These are phyloP conservation scores for Xylota segnis DNA, from an alignment of 2,888 invertebrate species.

Conservation along the genomic window DNA sequence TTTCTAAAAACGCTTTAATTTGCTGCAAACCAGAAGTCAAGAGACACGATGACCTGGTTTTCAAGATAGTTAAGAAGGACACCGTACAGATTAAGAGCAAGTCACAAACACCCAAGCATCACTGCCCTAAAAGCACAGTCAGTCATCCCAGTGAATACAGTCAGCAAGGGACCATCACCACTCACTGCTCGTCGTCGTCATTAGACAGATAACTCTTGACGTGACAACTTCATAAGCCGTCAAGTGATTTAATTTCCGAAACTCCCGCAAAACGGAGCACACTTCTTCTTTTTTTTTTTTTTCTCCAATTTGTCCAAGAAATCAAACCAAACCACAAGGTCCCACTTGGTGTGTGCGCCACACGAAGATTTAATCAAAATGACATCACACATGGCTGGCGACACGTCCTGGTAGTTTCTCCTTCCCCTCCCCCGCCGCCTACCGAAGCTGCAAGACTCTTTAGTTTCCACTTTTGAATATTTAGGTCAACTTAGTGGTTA, in stretches of 20 bases:
- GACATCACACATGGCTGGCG: conserved; percentile 58
- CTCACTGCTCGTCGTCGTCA: neutral
- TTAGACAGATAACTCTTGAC: neutral
- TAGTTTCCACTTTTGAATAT: conserved; percentile 64
- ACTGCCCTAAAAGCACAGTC: neutral
- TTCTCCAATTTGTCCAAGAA: conserved; percentile 2
- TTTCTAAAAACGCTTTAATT: no score
- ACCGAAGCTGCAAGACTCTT: conserved; percentile 37
- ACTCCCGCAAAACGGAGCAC: neutral
- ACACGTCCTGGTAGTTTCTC: conserved; percentile 48
- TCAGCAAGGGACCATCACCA: no score
- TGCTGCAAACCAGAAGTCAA: no score
- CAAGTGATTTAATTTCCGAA: neutral
- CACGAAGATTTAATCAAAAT: conserved; percentile 51
- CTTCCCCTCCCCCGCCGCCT: neutral
- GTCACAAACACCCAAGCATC: no score
- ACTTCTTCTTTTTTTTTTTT: neutral
- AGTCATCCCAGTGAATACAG: no score
- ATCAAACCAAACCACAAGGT: conserved; percentile 16
- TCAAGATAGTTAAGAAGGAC: no score
- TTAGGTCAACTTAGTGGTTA: conserved; percentile 69
- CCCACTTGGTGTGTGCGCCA: neutral
- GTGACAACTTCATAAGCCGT: neutral
- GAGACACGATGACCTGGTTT: no score
- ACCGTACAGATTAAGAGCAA: no score